Percentiles rank a stretch among this genome's conserved stretches.
Conservation (phyloP, 2,888 invertebrate genomes). For the Drosophila flavopinicola region DNA sequence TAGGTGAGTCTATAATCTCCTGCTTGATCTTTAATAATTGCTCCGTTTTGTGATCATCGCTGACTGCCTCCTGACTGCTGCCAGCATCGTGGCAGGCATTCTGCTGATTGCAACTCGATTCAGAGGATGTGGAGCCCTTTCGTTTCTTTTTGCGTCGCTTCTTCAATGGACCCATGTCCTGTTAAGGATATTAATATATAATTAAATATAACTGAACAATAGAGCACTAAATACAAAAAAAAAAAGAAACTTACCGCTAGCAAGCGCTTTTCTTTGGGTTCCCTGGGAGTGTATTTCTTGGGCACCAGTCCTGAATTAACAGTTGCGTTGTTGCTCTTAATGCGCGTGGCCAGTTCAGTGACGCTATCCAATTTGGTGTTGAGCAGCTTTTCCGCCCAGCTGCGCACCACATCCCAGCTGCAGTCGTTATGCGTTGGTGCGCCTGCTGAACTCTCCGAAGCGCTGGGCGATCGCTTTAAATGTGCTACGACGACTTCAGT, state of each 20-base stretch:
- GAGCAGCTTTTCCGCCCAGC: conserved; percentile 84
- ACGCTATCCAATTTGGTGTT: conserved; percentile 80
- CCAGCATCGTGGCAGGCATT: conserved; percentile 60
- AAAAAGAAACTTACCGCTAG: conserved; percentile 74
- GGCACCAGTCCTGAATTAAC: conserved; percentile 71
- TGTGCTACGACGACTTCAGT: conserved; percentile 16
- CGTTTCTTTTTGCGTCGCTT: conserved; percentile 84
- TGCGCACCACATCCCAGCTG: conserved; percentile 82
- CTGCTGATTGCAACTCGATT: conserved; percentile 80
- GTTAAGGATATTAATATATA: neutral
- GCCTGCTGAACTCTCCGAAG: neutral
- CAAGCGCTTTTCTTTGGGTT: conserved; percentile 86
- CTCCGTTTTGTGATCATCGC: conserved; percentile 59
- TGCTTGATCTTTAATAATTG: conserved; percentile 79
- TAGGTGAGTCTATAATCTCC: conserved; percentile 82
- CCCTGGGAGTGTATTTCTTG: conserved; percentile 89
- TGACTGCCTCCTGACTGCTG: conserved; percentile 66
- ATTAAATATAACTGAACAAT: neutral
- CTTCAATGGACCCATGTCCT: conserved; percentile 83
- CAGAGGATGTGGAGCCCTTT: conserved; percentile 83
- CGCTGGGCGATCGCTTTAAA: conserved; percentile 18
- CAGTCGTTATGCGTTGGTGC: conserved; percentile 38
- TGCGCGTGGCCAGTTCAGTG: conserved; percentile 81
- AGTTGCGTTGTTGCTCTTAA: conserved; percentile 70
- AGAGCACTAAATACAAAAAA: too few relatives aligned